Evolutionary conservation across 2,888 invertebrate species (phyloP).

Genomic region (Caenorhabditis becei): DNA sequence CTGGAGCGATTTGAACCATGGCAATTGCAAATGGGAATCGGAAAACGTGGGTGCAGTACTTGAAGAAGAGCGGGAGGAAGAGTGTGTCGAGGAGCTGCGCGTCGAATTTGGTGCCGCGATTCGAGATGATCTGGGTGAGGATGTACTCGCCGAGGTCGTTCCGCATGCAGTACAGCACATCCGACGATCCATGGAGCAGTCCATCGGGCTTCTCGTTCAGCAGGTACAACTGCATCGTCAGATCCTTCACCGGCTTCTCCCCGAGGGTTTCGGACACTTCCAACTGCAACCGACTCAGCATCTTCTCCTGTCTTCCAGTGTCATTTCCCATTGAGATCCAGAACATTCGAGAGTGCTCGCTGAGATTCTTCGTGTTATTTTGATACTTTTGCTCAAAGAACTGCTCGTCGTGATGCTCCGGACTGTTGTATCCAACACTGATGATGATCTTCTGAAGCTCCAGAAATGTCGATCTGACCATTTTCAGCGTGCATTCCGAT

Average conservation of each 20-base stretch:
- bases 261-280: conserved; percentile 27
- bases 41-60: conserved; percentile 30
- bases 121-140: conserved; percentile 21
- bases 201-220: conserved; percentile 16
- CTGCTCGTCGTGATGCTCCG: neutral
- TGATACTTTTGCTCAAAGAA: neutral
- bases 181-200: neutral
- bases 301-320: conserved; percentile 1
- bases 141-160: conserved; percentile 49
- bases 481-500: conserved; percentile 12
- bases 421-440: neutral
- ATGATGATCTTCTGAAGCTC: conserved; percentile 23
- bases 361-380: conserved; percentile 7
- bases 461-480: conserved; percentile 2
- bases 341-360: conserved; percentile 28
- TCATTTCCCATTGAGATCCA: conserved; percentile 38
- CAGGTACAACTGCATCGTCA: conserved; percentile 16
- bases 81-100: conserved; percentile 16
- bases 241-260: conserved; percentile 13
- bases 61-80: conserved; percentile 31
- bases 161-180: conserved; percentile 22
- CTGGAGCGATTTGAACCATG: conserved; percentile 3
- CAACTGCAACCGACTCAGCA: conserved; percentile 23
- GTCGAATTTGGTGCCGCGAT: conserved; percentile 22
- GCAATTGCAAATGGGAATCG: conserved; percentile 8